Percentiles rank a stretch among this genome's conserved stretches.
Evolutionary conservation across 1,140 invertebrate genomes (phyloP).

Genomic region (Chrysomallon squamiferum): DNA sequence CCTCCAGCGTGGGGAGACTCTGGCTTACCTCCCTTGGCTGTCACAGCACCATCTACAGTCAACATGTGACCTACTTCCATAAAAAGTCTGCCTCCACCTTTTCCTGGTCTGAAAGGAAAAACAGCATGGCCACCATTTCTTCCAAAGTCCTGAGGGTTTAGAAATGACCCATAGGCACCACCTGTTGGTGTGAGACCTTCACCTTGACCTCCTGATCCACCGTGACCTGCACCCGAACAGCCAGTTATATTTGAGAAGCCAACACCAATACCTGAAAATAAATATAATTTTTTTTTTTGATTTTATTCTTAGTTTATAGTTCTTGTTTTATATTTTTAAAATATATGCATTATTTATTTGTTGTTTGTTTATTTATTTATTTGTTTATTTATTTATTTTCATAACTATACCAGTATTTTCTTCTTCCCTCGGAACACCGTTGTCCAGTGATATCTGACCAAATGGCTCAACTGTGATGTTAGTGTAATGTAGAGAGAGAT

Average conservation of each 20-base stretch:
- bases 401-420: no score
- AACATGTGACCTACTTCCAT: slow-evolving; percentile 33
- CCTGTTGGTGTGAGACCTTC: slow-evolving; percentile 33
- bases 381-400: no score
- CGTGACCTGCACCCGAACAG: slow-evolving; percentile 50
- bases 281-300: not conserved
- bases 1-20: slow-evolving; percentile 40
- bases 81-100: slow-evolving; percentile 38
- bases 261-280: slow-evolving; percentile 29
- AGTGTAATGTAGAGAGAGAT: no score
- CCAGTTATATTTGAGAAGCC: slow-evolving; percentile 24
- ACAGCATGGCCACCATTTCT: slow-evolving; percentile 43
- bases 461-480: no score
- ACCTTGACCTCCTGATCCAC: slow-evolving; percentile 52
- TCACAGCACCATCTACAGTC: slow-evolving; percentile 39
- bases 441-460: no score
- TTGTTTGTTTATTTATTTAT: no score
- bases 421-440: no score
- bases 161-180: slow-evolving; percentile 40
- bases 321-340: no score
- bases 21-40: slow-evolving; percentile 37
- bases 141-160: slow-evolving; percentile 39
- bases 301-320: no score
- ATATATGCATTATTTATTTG: no score
- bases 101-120: slow-evolving; percentile 41